phyloP scores from a whole-genome alignment of 92 coral and sea anemone species.

The Hydrozoanthus gracilis region DNA sequence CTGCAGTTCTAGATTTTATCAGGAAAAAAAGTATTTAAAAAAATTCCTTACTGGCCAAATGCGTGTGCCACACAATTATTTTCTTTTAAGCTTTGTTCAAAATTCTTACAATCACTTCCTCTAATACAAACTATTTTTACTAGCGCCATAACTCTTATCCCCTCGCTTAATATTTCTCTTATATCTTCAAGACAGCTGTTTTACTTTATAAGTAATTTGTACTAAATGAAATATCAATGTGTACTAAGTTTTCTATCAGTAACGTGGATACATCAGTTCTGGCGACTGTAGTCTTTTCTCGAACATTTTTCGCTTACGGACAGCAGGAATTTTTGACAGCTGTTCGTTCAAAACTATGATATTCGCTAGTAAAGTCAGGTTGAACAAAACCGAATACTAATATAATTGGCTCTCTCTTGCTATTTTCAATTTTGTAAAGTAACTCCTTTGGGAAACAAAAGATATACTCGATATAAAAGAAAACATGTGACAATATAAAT shows the following conservation, averaged over 20 bases:
- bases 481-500: background rate
- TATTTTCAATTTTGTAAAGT: background rate
- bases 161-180: no score
- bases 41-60: background rate
- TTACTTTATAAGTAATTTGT: background rate
- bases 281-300: background rate
- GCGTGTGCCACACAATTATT: background rate
- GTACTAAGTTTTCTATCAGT: background rate
- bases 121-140: no score
- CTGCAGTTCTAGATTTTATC: background rate
- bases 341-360: background rate
- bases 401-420: background rate
- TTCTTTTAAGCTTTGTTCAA: background rate
- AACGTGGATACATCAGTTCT: background rate
- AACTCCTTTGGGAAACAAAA: background rate
- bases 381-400: background rate
- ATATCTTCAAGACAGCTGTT: no score
- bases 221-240: background rate
- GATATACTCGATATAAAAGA: background rate
- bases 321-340: background rate
- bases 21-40: background rate
- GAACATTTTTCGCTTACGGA: constrained; percentile 2
- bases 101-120: background rate
- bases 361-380: background rate
- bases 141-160: no score